A percentile compares a stretch with the other conserved stretches of the same genome.
These are phyloP conservation scores for Isichthys henryi DNA, from an alignment of 2,113 vertebrate genomes.

Conservation along the genomic window DNA sequence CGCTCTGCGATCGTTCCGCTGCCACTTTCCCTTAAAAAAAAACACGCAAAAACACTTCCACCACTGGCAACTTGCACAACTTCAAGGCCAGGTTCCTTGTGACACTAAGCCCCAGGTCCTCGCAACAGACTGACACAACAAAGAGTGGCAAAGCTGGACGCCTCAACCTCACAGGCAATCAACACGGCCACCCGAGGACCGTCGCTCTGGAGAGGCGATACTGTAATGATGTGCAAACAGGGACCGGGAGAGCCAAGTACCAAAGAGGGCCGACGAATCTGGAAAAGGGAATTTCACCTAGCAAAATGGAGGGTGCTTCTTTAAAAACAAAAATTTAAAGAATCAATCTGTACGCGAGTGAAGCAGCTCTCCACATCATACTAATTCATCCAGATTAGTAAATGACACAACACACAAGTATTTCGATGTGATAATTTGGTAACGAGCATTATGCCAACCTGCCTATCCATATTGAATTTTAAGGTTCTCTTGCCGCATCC, in stretches of 20 bases:
- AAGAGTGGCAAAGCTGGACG: neutral
- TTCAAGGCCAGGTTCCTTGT: neutral
- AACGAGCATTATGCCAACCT: neutral
- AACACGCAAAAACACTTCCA: neutral
- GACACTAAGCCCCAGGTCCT: neutral
- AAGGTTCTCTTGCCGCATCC: neutral
- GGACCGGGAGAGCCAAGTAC: constrained; percentile 22
- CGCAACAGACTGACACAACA: constrained; percentile 10
- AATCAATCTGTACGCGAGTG: neutral
- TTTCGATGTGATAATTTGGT: neutral
- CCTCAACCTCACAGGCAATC: constrained; percentile 15
- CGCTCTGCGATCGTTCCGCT: neutral
- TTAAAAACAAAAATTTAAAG: neutral
- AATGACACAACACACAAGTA: neutral
- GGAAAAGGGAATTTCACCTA: neutral
- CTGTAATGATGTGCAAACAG: constrained; percentile 15
- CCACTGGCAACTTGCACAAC: neutral
- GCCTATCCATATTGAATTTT: neutral
- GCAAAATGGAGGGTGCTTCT: neutral
- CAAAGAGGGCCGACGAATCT: neutral
- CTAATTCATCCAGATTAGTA: neutral
- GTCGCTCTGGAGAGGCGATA: constrained; percentile 6
- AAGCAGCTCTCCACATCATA: neutral
- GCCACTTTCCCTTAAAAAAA: neutral
- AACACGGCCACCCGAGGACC: neutral